Base-by-base conservation (phyloP, 37 sponge, comb jelly and placozoan genomes). In the Beroe ovata region DNA sequence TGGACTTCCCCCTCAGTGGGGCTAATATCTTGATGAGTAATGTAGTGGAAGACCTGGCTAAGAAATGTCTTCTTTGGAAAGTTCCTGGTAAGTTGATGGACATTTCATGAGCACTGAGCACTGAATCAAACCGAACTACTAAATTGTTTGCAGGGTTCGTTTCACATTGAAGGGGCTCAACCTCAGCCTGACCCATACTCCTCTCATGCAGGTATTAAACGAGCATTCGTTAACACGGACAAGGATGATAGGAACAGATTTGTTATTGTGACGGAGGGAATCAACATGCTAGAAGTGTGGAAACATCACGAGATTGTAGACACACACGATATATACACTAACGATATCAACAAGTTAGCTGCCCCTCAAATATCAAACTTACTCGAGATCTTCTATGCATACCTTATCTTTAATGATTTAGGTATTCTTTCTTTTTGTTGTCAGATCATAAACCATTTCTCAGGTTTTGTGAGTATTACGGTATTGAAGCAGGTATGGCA, bases 301-400 rank as follows among this genome's bases (percentile, higher is more conserved):
- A 19, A 91, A 18, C 60, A 95, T 60, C 59, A 64, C 0, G 91
- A 93, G 23, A 91, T 92, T 1, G 69, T 97, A 0, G 94, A 97
- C 37, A 60, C 95, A 30, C 91, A n/a, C 6, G 92, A 63, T 64
- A 63, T 92, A 23, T 95, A 95, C 38, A 93, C 93, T 58, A 96
- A 96, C 89, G 90, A 94, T 60, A 93, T 96, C 22, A 93, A 94
- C 89, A 69, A 29, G 89, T 89, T 28, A 91, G 35, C 11, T 47
- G 11, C 6, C n/a, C n/a, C n/a, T n/a, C n/a, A n/a, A n/a, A n/a
- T n/a, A n/a, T n/a, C n/a, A n/a, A n/a, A n/a, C n/a, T n/a, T n/a
- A n/a, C n/a, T n/a, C n/a, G n/a, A n/a, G n/a, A n/a, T n/a, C n/a
- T n/a, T n/a, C n/a, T n/a, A n/a, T n/a, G n/a, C n/a, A n/a, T n/a